A percentile compares a stretch with the other conserved stretches of the same genome.
phyloP scores from a whole-genome alignment of 2,888 invertebrate genomes.

The Drosophila differens region DNA sequence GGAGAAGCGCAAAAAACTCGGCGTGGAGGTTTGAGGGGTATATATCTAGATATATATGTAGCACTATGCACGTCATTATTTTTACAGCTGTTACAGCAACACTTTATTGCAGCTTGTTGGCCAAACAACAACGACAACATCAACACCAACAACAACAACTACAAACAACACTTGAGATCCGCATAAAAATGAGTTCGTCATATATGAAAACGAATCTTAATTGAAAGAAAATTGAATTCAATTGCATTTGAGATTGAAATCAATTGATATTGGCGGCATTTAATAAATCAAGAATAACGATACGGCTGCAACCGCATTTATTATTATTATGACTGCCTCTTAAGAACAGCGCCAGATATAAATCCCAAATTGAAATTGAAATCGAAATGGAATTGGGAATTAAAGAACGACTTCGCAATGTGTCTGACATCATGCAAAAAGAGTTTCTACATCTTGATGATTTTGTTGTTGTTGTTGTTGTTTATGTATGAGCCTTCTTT shows the following conservation, averaged over 20 bases:
- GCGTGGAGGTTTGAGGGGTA: background rate
- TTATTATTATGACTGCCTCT: constrained; percentile 15
- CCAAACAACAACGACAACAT: constrained; percentile 43
- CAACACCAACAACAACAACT: background rate
- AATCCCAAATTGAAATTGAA: constrained; percentile 41
- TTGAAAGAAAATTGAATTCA: constrained; percentile 76
- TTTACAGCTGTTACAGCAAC: constrained; percentile 49
- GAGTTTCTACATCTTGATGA: constrained; percentile 21
- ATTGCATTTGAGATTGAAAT: constrained; percentile 77
- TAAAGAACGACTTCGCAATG: constrained; percentile 20
- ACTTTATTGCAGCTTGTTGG: constrained; percentile 57
- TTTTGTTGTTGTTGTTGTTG: background rate
- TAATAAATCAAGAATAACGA: constrained; percentile 69
- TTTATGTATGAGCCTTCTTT: background rate
- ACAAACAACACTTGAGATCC: constrained; percentile 30
- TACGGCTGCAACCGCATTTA: constrained; percentile 51
- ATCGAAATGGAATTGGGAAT: constrained; percentile 29
- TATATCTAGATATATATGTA: background rate
- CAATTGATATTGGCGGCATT: constrained; percentile 75
- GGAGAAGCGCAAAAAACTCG: constrained; percentile 3
- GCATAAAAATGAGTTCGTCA: constrained; percentile 64
- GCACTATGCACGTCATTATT: constrained; percentile 60
- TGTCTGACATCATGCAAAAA: constrained; percentile 67
- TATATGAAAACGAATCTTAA: constrained; percentile 41
- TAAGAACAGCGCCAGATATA: constrained; percentile 28